These are phyloP conservation scores for Phenganax subtilis DNA, from an alignment of 92 coral and sea anemone genomes.

Conservation along the genomic window DNA sequence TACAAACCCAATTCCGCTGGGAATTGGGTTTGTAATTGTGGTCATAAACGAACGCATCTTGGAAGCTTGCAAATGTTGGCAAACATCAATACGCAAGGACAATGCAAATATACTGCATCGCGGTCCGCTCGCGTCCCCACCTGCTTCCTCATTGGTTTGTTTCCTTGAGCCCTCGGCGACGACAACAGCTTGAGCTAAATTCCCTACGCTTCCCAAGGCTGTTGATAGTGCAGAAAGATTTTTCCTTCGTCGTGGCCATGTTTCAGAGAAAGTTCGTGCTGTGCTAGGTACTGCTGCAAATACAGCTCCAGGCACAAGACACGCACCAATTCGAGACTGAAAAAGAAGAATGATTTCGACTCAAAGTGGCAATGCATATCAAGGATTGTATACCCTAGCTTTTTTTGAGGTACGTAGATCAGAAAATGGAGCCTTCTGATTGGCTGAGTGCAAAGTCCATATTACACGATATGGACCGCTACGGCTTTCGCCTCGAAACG, in stretches of 20 bases:
- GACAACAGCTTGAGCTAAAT: slow-evolving; percentile 63
- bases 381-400: neutral
- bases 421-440: too few relatives aligned
- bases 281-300: slow-evolving; percentile 95
- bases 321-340: slow-evolving; percentile 83
- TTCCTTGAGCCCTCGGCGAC: slow-evolving; percentile 55
- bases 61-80: too few relatives aligned
- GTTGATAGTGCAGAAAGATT: slow-evolving; percentile 59
- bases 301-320: slow-evolving; percentile 80
- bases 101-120: slow-evolving; percentile 5
- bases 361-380: neutral
- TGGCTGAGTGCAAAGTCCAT: too few relatives aligned
- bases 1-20: too few relatives aligned
- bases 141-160: slow-evolving; percentile 7
- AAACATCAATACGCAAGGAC: too few relatives aligned
- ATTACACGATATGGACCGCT: too few relatives aligned
- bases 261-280: slow-evolving; percentile 61
- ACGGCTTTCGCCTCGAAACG: too few relatives aligned
- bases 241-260: slow-evolving; percentile 68
- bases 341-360: slow-evolving; percentile 2
- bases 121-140: slow-evolving; percentile 34
- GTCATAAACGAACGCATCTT: too few relatives aligned
- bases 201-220: slow-evolving; percentile 84
- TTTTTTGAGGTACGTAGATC: neutral
- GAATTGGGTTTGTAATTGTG: too few relatives aligned